Evolutionary conservation across 2,888 invertebrate species (phyloP).

Genomic region (Trissolcus japonicus): DNA sequence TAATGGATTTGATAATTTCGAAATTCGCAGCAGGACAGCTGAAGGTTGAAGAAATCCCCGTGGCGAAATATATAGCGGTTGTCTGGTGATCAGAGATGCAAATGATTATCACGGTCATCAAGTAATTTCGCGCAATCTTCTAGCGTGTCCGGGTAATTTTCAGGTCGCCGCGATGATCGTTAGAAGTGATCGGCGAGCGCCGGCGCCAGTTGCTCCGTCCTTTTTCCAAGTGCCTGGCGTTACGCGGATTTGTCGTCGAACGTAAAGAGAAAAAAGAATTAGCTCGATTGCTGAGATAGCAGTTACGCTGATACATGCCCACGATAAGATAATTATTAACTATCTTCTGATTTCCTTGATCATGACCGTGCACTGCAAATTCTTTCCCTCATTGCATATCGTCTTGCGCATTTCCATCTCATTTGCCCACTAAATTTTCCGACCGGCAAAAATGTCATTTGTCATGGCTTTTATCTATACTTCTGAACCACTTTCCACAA

Average conservation of each 20-base stretch:
- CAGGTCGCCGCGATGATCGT: conserved; percentile 57
- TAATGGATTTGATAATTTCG: conserved; percentile 9
- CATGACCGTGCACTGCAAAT: conserved; percentile 26
- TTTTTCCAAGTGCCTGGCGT: conserved; percentile 60
- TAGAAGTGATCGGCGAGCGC: conserved; percentile 64
- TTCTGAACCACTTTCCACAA: conserved; percentile 21
- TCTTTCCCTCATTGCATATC: conserved; percentile 24
- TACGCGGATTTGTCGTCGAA: conserved; percentile 44
- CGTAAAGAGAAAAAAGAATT: conserved; percentile 58
- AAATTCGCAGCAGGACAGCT: neutral
- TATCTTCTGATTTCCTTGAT: conserved; percentile 48
- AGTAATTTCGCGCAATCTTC: conserved; percentile 64
- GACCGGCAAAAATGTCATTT: conserved; percentile 29
- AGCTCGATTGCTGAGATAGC: conserved; percentile 49
- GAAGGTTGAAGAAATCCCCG: conserved; percentile 44
- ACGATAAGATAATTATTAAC: conserved; percentile 64
- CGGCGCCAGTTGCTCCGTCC: conserved; percentile 65
- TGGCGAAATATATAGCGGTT: conserved; percentile 36
- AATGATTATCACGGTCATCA: conserved; percentile 47
- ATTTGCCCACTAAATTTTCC: conserved; percentile 16
- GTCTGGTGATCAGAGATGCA: conserved; percentile 24
- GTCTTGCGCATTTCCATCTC: conserved; percentile 15
- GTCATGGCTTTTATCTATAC: conserved; percentile 13
- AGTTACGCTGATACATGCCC: conserved; percentile 53
- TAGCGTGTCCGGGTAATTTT: conserved; percentile 69